A percentile compares a stretch with the other conserved stretches of the same genome.
These are phyloP conservation scores for Macroteleia sp. DNA, from an alignment of 2,888 invertebrate genomes.

Conservation along the genomic window DNA sequence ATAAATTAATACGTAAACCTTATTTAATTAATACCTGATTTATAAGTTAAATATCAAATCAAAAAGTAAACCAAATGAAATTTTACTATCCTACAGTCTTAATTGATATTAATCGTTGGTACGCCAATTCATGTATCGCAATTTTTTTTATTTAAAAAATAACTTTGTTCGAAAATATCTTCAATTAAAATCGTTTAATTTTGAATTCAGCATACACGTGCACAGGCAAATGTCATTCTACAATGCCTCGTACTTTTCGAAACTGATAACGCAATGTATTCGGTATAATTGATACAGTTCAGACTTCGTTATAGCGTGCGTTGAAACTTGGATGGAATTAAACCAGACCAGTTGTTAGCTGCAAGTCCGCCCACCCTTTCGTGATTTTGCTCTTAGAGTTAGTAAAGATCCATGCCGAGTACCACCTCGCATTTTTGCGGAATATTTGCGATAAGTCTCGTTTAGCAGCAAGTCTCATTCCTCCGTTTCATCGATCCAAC, in stretches of 20 bases:
- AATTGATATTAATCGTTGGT: too few species aligned
- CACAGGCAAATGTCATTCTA: not conserved
- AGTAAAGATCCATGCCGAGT: conserved; percentile 74
- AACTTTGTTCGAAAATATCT: too few species aligned
- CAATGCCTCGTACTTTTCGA: conserved; percentile 5
- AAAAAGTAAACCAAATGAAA: too few species aligned
- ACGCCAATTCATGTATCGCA: too few species aligned
- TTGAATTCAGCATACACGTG: not conserved
- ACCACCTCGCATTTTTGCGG: conserved; percentile 78
- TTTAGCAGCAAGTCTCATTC: conserved; percentile 43
- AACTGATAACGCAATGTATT: conserved; percentile 22
- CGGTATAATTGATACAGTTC: conserved; percentile 36
- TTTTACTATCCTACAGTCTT: too few species aligned
- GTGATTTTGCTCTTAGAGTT: conserved; percentile 65
- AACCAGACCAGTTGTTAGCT: conserved; percentile 66
- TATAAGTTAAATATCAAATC: too few species aligned
- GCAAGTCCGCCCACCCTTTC: conserved; percentile 76
- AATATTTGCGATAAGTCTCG: conserved; percentile 71
- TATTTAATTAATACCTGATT: too few species aligned
- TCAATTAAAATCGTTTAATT: conserved; percentile 1
- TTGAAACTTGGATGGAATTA: conserved; percentile 44
- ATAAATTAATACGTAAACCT: too few species aligned
- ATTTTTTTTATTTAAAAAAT: not conserved
- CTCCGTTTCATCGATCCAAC: conserved; percentile 42
- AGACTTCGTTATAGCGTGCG: conserved; percentile 27